Evolutionary conservation across 1,140 invertebrate genomes (phyloP).

Genomic region (Acromyrmex charruanus): DNA sequence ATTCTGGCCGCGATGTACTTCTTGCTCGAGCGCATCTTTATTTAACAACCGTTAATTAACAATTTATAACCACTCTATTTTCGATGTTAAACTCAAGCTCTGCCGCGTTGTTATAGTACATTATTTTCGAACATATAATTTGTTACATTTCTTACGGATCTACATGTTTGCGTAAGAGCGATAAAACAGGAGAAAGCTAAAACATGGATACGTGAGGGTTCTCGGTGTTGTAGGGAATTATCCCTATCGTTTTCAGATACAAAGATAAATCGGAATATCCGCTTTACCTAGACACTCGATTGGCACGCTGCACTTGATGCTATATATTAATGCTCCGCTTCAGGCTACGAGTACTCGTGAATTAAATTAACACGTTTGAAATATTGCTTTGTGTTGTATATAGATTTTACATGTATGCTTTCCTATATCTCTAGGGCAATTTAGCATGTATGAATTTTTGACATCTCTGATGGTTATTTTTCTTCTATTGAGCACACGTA

Average conservation of each 20-base stretch:
- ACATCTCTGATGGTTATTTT: background rate
- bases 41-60: constrained; percentile 10
- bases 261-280: constrained; percentile 4
- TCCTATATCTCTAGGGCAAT: background rate
- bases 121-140: background rate
- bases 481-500: background rate
- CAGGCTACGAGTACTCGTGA: background rate
- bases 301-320: constrained; percentile 36
- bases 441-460: background rate
- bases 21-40: constrained; percentile 10
- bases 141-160: constrained; percentile 10
- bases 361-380: constrained; percentile 29
- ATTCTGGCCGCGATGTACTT: constrained; percentile 1
- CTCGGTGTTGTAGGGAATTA: background rate
- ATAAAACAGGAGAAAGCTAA: constrained; percentile 47
- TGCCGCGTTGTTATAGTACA: background rate
- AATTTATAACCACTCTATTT: background rate
- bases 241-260: constrained; percentile 28
- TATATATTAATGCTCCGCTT: constrained; percentile 29
- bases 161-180: constrained; percentile 40
- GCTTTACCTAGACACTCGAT: constrained; percentile 34
- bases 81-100: background rate
- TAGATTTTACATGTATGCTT: background rate
- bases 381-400: constrained; percentile 2
- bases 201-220: constrained; percentile 16